These are phyloP conservation scores for Tribolium freemani DNA, from an alignment of 2,888 invertebrate species.

Conservation along the genomic window DNA sequence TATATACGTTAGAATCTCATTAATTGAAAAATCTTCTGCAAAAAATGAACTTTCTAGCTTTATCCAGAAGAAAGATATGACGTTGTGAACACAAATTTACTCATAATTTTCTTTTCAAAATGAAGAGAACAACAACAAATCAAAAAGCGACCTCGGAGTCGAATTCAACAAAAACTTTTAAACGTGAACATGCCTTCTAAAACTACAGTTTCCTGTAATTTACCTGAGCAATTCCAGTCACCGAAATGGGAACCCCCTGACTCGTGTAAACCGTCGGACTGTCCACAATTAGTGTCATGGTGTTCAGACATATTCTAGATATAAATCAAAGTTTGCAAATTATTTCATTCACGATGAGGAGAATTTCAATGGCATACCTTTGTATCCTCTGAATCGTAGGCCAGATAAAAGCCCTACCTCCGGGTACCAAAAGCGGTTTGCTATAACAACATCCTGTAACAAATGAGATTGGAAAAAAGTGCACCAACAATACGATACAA, in stretches of 20 bases:
- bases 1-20: no score
- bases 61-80: no score
- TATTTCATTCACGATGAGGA: background rate
- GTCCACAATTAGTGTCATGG: constrained; percentile 97
- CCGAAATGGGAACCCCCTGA: constrained; percentile 96
- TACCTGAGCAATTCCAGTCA: constrained; percentile 98
- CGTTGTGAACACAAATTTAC: no score
- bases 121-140: no score
- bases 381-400: constrained; percentile 90
- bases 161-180: no score
- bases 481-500: background rate
- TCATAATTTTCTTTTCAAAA: no score
- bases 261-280: constrained; percentile 96
- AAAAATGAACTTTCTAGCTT: no score
- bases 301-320: constrained; percentile 91
- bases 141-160: no score
- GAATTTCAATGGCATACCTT: constrained; percentile 69
- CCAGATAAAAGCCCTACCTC: constrained; percentile 98
- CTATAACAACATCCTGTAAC: constrained; percentile 93
- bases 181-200: no score
- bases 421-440: constrained; percentile 93
- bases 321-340: background rate
- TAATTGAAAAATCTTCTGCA: no score
- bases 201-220: no score
- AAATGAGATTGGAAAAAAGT: background rate